Base-by-base conservation (phyloP, 1,140 invertebrate genomes). In the Parasteatoda tepidariorum region DNA sequence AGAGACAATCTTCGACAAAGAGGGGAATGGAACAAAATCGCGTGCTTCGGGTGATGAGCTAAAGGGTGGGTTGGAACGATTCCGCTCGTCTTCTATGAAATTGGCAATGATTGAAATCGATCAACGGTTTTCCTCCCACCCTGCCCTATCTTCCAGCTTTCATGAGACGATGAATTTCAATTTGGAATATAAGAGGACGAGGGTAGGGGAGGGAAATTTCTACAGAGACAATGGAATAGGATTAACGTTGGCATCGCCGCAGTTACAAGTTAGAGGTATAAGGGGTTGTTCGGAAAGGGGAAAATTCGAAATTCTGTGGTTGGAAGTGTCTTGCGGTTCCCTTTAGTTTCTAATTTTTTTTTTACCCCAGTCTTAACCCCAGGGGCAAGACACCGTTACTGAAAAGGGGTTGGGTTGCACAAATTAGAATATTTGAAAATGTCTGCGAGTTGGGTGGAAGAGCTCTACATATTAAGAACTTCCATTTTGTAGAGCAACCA, bases 21-120 rank as follows among this genome's bases (percentile, higher is more conserved):
- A n/a, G n/a, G n/a, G n/a, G n/a, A n/a, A n/a, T n/a, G n/a, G 26
- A 11, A 13, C 9, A 11, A 9, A 26, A 64, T 64, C 61, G 61
- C 61, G 61, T 64, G 61, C 61, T 9, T 30, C 24, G n/a, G 61
- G 26, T 64, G 61, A 64, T 64, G 61, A 64, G 74, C 41, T 28
- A 13, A 18, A 28, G 4, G 33, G 30, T 6, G 13, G 48, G 11
- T 9, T 6, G 34, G 70, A 31, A 34, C 55, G 55, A 22, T 38
- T 24, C 18, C 30, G 11, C n/a, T 31, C 15, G 33, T 75, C 64
- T 34, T 48, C 62, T 55, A 57, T 79, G 76, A 79, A 79, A 79
- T 79, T 79, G 76, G 76, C 76, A 79, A 79, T 79, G 76, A 79
- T 79, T 68, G 76, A 79, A 79, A 79, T 79, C 76, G 76, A 79